phyloP scores from a whole-genome alignment of 2,113 vertebrate species.

The Excalfactoria chinensis region DNA sequence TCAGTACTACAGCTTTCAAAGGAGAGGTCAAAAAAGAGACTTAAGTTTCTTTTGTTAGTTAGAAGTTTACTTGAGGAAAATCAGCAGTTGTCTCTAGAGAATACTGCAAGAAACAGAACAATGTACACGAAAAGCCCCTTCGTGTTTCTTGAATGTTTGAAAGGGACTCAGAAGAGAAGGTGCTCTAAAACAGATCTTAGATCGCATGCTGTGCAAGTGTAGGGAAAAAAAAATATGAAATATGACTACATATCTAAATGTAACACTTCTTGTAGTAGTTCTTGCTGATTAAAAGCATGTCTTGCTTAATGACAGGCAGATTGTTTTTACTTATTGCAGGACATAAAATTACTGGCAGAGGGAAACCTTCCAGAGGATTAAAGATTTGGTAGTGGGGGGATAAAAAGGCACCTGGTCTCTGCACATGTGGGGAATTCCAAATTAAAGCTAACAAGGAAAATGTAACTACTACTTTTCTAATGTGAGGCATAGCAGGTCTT shows the following conservation, averaged over 20 bases:
- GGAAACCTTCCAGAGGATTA: background rate
- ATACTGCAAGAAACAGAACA: background rate
- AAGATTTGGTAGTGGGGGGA: background rate
- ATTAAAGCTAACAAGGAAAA: background rate
- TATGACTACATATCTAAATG: background rate
- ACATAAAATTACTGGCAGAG: background rate
- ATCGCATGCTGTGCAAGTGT: background rate
- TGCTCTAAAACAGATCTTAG: background rate
- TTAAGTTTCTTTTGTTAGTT: background rate
- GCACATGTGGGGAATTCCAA: background rate
- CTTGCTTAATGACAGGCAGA: background rate
- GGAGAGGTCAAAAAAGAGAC: background rate
- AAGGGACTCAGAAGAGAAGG: background rate
- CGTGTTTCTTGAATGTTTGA: background rate
- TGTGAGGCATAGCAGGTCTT: background rate
- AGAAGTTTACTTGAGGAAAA: background rate
- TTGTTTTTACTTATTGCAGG: background rate
- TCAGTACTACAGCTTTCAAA: background rate
- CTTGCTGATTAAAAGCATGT: background rate
- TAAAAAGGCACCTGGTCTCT: background rate
- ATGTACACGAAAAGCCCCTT: background rate
- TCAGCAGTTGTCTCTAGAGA: background rate
- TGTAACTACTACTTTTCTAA: background rate
- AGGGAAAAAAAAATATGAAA: background rate
- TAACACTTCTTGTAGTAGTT: background rate